Evolutionary conservation across 2,113 vertebrate genomes (phyloP).

Genomic region (Miniopterus natalensis): DNA sequence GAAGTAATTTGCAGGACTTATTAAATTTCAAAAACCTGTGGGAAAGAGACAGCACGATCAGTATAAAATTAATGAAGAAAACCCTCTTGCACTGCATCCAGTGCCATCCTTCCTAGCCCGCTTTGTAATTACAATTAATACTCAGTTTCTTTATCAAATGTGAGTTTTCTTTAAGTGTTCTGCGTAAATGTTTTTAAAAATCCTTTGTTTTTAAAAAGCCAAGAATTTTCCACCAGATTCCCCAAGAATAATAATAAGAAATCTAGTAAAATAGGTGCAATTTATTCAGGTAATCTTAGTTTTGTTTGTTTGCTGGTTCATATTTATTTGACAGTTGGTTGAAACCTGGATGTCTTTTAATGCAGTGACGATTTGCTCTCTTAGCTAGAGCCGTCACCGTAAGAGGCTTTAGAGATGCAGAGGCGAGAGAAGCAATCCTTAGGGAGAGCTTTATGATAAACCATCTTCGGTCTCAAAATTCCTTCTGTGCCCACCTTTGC

Average conservation of each 20-base stretch:
- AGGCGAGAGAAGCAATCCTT: not conserved
- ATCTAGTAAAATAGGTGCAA: not conserved
- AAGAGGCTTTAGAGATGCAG: not conserved
- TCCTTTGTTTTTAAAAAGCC: not conserved
- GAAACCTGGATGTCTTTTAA: not conserved
- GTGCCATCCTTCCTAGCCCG: not conserved
- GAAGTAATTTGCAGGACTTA: not conserved
- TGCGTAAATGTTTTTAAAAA: not conserved
- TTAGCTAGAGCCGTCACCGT: not conserved
- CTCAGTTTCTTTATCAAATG: slow-evolving; percentile 14
- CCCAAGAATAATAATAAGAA: not conserved
- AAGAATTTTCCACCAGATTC: not conserved
- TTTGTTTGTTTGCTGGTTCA: not conserved
- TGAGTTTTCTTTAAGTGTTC: not conserved
- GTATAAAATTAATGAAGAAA: not conserved
- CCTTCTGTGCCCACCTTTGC: not conserved
- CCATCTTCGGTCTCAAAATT: not conserved
- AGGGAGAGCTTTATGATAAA: not conserved
- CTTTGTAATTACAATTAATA: slow-evolving; percentile 6
- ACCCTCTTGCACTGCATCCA: not conserved
- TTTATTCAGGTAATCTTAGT: not conserved
- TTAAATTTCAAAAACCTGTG: slow-evolving; percentile 46
- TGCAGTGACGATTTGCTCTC: not conserved
- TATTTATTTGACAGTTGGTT: not conserved
- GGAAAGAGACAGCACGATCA: not conserved